phyloP scores from a whole-genome alignment of 2,797 vertebrate genomes.

The Chaunax sp. region DNA sequence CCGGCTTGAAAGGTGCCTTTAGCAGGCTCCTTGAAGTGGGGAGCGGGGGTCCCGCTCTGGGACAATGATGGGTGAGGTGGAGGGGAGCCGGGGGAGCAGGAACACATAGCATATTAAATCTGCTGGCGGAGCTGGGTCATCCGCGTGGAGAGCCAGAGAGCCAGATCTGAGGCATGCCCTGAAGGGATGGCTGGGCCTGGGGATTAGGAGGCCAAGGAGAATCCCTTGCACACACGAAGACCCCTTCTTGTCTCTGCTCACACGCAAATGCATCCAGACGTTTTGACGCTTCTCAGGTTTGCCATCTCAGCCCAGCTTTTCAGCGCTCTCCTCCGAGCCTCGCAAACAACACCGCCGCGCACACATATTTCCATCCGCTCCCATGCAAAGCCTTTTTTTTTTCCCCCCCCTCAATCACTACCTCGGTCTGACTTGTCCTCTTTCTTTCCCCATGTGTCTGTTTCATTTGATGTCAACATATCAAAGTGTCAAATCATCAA shows the following conservation, averaged over 20 bases:
- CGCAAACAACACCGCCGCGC: conserved; percentile 35
- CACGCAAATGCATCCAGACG: conserved; percentile 95
- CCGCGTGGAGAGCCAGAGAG: conserved; percentile 77
- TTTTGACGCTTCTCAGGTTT: conserved; percentile 92
- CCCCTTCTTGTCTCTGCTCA: conserved; percentile 94
- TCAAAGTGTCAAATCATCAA: conserved; percentile 98
- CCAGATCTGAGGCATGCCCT: conserved; percentile 99
- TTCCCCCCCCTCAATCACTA: conserved; percentile 56
- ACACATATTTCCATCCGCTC: conserved; percentile 45
- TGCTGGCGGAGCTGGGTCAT: conserved; percentile 87
- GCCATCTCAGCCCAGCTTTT: conserved; percentile 87
- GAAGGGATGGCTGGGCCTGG: conserved; percentile 98
- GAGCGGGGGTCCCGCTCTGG: conserved; percentile 83
- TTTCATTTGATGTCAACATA: conserved; percentile 96
- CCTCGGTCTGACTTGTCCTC: conserved; percentile 75
- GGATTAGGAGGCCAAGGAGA: conserved; percentile 97
- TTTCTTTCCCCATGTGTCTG: conserved; percentile 72
- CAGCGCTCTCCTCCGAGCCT: conserved; percentile 82
- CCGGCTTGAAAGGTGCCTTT: conserved; percentile 86
- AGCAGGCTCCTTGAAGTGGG: conserved; percentile 91
- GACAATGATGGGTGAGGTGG: conserved; percentile 90
- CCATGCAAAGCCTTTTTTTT: conserved; percentile 28
- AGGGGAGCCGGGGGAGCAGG: conserved; percentile 88
- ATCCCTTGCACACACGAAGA: conserved; percentile 89
- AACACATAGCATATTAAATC: conserved; percentile 99